Base-by-base conservation (phyloP, 2,113 vertebrate species). In the Ariopsis seemanni region DNA sequence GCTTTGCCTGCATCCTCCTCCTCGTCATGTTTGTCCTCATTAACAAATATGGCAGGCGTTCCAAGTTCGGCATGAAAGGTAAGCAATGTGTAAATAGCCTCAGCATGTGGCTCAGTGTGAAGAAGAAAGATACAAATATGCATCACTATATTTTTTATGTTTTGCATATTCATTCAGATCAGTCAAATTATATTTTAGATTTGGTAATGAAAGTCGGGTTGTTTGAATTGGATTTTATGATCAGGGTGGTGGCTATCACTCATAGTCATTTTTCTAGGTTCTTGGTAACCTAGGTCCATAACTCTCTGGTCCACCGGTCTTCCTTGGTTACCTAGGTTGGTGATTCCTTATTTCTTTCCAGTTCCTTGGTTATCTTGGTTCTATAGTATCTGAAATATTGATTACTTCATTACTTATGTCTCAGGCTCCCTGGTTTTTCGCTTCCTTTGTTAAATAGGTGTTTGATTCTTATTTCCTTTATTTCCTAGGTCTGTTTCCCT, bases 61-160 rank as follows among this genome's bases (percentile, higher is more conserved):
- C 98, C 88, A 99, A 99, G 93, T 99, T 99, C 90, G 97, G 97
- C 82, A 97, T 99, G 96, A 99, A 99, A 96, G 98, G 98, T 99
- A 96, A 90, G 93, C 53, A 55, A 5, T 2, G 85, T 72, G 75
- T 74, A 57, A 88, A 81, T 81, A 53, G 42, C 42, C 79, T 67
- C 83, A 86, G 86, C 63, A 2, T 87, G 84, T 63, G 58, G 58
- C 84, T 83, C 79, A 34, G 82, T 75, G 30, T 75, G 65, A 15
- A 63, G 67, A 5, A 84, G n/a, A 65, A 12, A 18, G 10, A 20
- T 0, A 57, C 27, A 6, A 17, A 58, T 58, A 18, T 50, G 22
- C 27, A 7, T 77, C 10, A 53, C 9, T 30, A 1, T n/a, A 15
- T 78, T 25, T 7, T 34, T 34, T 17, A 18, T 60, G 12, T 62